Percentiles rank a stretch among this genome's conserved stretches.
Conservation (phyloP, 2,888 invertebrate species). For the Apamea monoglypha region DNA sequence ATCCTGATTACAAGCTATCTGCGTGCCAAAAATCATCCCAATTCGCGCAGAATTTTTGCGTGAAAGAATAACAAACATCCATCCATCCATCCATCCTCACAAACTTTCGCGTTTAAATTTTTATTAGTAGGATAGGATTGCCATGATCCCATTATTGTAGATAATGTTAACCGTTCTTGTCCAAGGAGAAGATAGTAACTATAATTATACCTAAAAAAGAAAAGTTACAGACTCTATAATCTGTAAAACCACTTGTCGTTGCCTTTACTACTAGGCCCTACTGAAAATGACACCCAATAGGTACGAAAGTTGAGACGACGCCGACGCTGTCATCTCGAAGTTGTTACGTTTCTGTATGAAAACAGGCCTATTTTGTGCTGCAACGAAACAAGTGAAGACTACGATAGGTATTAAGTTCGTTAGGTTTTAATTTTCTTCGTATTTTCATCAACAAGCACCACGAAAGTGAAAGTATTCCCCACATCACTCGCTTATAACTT, state of each 20-base stretch:
- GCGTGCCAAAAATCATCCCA: too few relatives aligned
- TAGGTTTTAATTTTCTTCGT: neutral
- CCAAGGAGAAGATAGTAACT: neutral
- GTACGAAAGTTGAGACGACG: neutral
- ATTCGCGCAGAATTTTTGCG: too few relatives aligned
- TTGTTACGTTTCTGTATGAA: neutral
- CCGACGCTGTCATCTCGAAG: too few relatives aligned
- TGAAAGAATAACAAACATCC: too few relatives aligned
- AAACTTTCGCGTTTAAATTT: too few relatives aligned
- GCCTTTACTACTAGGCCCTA: too few relatives aligned
- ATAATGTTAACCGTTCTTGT: too few relatives aligned
- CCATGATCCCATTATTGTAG: too few relatives aligned
- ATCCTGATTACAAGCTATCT: too few relatives aligned
- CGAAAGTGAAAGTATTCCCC: constrained; percentile 8
- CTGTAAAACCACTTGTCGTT: too few relatives aligned
- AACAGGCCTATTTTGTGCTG: neutral
- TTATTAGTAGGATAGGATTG: too few relatives aligned
- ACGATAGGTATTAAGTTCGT: neutral
- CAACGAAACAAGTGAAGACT: neutral
- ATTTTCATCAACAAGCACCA: neutral
- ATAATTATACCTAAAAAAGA: neutral
- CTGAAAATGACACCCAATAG: neutral
- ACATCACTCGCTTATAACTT: constrained; percentile 65
- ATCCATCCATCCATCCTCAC: too few relatives aligned
- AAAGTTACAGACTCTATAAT: neutral